phyloP scores from a whole-genome alignment of 2,888 invertebrate genomes.

The Thumatha senex region DNA sequence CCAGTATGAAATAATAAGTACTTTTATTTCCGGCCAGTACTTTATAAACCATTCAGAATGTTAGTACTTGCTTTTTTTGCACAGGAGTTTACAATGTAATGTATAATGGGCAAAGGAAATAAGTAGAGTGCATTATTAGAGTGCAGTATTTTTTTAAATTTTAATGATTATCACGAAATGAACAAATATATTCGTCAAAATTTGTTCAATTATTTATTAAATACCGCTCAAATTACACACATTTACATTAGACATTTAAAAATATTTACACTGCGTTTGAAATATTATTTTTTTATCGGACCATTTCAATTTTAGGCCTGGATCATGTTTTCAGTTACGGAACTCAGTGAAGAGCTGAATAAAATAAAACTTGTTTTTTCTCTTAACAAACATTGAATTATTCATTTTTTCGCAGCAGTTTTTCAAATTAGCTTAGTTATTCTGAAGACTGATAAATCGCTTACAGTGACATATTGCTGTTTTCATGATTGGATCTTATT shows the following conservation, averaged over 20 bases:
- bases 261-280: background rate
- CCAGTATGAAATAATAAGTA: too few relatives aligned
- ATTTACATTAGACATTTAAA: background rate
- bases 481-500: background rate
- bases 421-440: background rate
- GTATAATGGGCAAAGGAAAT: too few relatives aligned
- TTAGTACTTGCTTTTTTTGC: too few relatives aligned
- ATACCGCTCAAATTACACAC: background rate
- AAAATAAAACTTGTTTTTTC: slow-evolving; percentile 8
- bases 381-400: slow-evolving; percentile 8
- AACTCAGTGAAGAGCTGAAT: slow-evolving; percentile 3
- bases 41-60: too few relatives aligned
- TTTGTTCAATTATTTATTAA: slow-evolving; percentile 2
- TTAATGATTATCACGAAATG: too few relatives aligned
- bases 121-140: too few relatives aligned
- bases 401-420: slow-evolving; percentile 8
- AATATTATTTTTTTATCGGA: slow-evolving; percentile 9
- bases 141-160: too few relatives aligned
- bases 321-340: slow-evolving; percentile 1
- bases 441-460: background rate
- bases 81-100: too few relatives aligned
- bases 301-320: slow-evolving; percentile 4
- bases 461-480: slow-evolving; percentile 3
- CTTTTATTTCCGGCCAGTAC: too few relatives aligned
- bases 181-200: background rate